Evolutionary conservation across 2,113 vertebrate genomes (phyloP), one percentile per base, ranked within the genome.

Genomic region (Myrmecophaga tridactyla): DNA sequence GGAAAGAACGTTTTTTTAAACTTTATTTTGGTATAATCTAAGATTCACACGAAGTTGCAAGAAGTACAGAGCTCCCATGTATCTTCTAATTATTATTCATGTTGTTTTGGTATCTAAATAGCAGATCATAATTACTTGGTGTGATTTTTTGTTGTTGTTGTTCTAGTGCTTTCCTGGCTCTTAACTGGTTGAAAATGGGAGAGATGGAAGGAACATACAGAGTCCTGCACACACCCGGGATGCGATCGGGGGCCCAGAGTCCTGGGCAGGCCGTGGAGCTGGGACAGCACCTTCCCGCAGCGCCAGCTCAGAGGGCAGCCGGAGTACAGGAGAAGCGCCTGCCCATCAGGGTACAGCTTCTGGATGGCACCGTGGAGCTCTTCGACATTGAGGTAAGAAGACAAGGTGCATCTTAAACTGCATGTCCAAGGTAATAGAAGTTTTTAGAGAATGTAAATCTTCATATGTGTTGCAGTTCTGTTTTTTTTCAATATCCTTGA

Each of bases 131-230:
- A 63, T 56, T 84, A 69, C 69, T 76, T 73, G 75, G 6, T 90
- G 78, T 90, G 80, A 14, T 39, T 4, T 96, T 43, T 97, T 89
- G n/a, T n/a, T n/a, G n/a, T n/a, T n/a, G n/a, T 89, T 70, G 4
- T 72, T 96, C 91, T 56, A 94, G 60, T 18, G 86, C 77, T 67
- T 18, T 36, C 94, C 43, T 31, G 73, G 86, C 63, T 94, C 84
- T 92, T 97, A 43, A n/a, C 92, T 89, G 82, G 48, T 97, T 95
- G 97, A 99, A 96, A 43, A 99, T 99, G 99, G 99, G 99, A 89
- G 99, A 99, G 82, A 98, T 99, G 23, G 99, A 99, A 97, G 99
- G 99, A 67, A 99, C 99, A 0, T 99, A 99, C 97, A 98, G 99
- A 97, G 97, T 98, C 75, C 96, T 99, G 94, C 99, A 99, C 98